Percentiles rank a stretch among this genome's conserved stretches.
Conservation (phyloP, 2,888 invertebrate species). For the Laspeyria flexula region DNA sequence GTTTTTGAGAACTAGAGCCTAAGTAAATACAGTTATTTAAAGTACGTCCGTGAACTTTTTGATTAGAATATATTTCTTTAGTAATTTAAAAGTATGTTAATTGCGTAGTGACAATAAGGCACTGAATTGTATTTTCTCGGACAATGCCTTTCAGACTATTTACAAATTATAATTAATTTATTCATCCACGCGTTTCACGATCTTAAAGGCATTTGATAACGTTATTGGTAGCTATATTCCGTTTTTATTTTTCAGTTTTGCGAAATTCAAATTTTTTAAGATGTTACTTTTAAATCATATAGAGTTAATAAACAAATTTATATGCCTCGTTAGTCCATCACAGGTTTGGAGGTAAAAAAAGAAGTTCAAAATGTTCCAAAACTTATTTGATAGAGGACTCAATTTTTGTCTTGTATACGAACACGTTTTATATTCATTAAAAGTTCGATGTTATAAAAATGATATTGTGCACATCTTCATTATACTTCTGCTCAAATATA, state of each 20-base stretch:
- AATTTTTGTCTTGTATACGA: no score
- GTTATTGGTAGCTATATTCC: neutral
- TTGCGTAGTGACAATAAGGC: neutral
- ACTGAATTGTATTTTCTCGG: neutral
- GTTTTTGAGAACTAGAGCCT: no score
- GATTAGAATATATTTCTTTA: neutral
- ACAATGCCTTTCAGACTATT: constrained; percentile 10
- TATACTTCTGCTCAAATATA: no score
- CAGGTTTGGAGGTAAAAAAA: no score
- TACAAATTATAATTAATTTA: constrained; percentile 40
- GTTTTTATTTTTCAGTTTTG: neutral
- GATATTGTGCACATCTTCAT: no score
- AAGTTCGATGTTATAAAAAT: no score
- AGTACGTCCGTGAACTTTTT: neutral
- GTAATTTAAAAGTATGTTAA: neutral
- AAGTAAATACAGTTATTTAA: neutral
- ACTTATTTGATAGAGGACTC: no score
- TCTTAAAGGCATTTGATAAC: neutral
- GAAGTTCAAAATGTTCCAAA: no score
- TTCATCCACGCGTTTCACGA: constrained; percentile 32
- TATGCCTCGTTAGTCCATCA: no score
- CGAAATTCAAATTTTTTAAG: neutral
- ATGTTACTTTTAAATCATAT: no score
- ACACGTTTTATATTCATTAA: no score
- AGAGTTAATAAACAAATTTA: no score